phyloP scores from a whole-genome alignment of 2,888 invertebrate species.

The Pyrochroa serraticornis region DNA sequence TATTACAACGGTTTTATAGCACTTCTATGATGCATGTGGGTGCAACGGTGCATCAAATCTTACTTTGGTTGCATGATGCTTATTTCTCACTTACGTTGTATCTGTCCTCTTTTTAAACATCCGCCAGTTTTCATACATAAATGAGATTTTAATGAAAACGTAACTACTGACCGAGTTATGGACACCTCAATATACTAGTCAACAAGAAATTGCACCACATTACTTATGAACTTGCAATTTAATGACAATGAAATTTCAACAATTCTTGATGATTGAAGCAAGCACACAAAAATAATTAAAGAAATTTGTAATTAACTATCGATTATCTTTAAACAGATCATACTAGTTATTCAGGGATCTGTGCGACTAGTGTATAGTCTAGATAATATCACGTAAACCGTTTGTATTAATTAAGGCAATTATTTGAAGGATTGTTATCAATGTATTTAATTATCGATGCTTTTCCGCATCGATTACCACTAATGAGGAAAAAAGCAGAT shows the following conservation, averaged over 20 bases:
- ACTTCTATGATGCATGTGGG: neutral
- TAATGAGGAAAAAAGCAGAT: constrained; percentile 13
- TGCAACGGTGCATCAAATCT: constrained; percentile 3
- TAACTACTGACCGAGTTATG: neutral
- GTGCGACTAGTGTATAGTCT: constrained; percentile 4
- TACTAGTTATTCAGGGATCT: constrained; percentile 19
- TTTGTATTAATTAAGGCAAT: neutral
- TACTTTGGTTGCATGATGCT: constrained; percentile 16
- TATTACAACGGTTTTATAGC: neutral
- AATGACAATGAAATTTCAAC: no score
- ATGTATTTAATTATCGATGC: constrained; percentile 12
- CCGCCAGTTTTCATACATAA: neutral
- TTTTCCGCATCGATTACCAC: constrained; percentile 9
- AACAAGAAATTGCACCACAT: no score
- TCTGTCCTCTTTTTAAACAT: constrained; percentile 5
- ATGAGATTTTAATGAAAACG: neutral
- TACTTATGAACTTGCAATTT: no score
- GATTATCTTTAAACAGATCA: no score
- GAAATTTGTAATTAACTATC: no score
- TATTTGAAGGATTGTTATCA: neutral
- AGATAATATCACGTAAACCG: neutral
- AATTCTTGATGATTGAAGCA: no score
- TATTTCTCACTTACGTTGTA: constrained; percentile 6
- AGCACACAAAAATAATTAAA: no score
- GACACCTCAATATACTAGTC: no score